phyloP scores from a whole-genome alignment of 2,113 vertebrate genomes.

The Daboia siamensis region DNA sequence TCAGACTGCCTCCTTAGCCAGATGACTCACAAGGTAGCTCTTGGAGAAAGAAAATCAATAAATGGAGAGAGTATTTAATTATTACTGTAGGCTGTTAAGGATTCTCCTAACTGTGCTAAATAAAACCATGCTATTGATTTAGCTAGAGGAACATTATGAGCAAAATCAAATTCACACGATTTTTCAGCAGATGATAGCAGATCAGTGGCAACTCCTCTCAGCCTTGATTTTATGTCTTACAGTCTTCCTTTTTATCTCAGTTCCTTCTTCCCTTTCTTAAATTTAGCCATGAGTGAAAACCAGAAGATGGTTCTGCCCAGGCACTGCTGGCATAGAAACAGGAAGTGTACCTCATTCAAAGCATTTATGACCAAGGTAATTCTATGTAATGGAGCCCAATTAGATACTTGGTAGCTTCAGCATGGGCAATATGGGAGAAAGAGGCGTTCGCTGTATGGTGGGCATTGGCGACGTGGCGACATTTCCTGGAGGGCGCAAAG shows the following conservation, averaged over 20 bases:
- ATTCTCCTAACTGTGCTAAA: slow-evolving; percentile 4
- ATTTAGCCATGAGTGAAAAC: background rate
- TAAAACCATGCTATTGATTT: background rate
- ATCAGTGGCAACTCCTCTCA: background rate
- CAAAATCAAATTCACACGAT: slow-evolving; percentile 8
- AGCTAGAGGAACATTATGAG: background rate
- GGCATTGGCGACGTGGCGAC: too few species aligned
- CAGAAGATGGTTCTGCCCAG: background rate
- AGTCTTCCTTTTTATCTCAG: background rate
- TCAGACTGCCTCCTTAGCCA: background rate
- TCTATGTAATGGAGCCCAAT: background rate
- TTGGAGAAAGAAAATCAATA: slow-evolving; percentile 1
- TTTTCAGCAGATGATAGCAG: background rate
- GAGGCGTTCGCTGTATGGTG: too few species aligned
- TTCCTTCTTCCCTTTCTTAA: background rate
- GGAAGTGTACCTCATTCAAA: background rate
- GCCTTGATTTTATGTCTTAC: background rate
- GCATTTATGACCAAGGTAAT: background rate
- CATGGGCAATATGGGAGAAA: too few species aligned
- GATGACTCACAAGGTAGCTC: background rate
- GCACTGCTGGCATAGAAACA: background rate
- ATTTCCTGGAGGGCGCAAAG: too few species aligned
- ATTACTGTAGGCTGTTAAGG: slow-evolving; percentile 3
- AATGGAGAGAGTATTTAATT: slow-evolving; percentile 13
- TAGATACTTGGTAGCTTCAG: background rate